Evolutionary conservation across 2,888 invertebrate species (phyloP), one percentile per base, ranked within the genome.

Genomic region (Mythimna ferrago): DNA sequence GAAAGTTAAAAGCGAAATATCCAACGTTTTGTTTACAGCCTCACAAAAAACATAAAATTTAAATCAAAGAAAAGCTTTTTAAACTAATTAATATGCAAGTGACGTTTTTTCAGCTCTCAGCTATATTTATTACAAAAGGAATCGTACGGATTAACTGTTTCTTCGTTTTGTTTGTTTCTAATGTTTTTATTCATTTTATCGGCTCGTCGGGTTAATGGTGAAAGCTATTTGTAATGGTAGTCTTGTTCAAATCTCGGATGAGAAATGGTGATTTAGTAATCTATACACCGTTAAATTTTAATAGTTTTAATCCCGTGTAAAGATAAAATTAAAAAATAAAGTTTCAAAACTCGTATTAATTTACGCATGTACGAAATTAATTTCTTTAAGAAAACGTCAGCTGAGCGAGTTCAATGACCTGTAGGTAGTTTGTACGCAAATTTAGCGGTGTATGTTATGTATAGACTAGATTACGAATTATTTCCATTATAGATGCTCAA

Each of bases 11-110:
- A 72, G 62, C 66, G 62, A 80, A 83, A 76, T 80, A 79, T 57
- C 60, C 51, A 67, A 35, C 35, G 53, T 76, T 80, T 75, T 73
- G 74, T 85, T 85, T 79, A 84, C 66, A 60, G 66, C 64, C 63
- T 73, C 64, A 71, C 62, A 66, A 66, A 82, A 58, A 66, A 66
- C 62, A 69, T 74, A 69, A 81, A 85, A 85, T 82, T 65, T 66
- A 73, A 85, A 81, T 78, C 72, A 80, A 83, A 81, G 76, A 70
- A 80, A 80, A 71, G 53, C 74, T 56, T 79, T 84, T 70, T 65
- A 64, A 16, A 62, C 74, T 72, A 79, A 86, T 84, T 87, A 85
- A 77, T 86, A 87, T 86, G 81, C 87, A 69, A 84, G 76, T 68
- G 73, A 77, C 73, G 77, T 69, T 64, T 66, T 71, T 78, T 65